A percentile compares a stretch with the other conserved stretches of the same genome.
Evolutionary conservation across 2,888 invertebrate genomes (phyloP).

Genomic region (Plagiodera versicolora): DNA sequence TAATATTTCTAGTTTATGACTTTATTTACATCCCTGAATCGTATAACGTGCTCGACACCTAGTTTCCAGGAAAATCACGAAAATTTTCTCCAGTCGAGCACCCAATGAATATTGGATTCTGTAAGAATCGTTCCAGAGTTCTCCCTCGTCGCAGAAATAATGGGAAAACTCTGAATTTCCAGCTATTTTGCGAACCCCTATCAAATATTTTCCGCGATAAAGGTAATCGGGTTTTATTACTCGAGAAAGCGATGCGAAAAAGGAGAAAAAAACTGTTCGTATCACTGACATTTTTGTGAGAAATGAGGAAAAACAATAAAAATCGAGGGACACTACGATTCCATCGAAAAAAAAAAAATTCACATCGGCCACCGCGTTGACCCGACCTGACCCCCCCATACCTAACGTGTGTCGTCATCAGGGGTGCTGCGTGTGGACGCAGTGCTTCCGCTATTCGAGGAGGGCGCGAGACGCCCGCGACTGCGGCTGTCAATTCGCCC

Average conservation of each 20-base stretch:
- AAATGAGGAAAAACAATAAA: too few relatives aligned
- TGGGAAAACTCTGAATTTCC: background rate
- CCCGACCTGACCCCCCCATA: conserved; percentile 17
- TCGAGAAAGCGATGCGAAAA: background rate
- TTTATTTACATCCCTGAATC: too few relatives aligned
- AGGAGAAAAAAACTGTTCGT: background rate
- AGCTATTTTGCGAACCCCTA: background rate
- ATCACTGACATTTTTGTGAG: too few relatives aligned
- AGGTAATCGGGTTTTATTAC: background rate
- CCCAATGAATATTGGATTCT: background rate
- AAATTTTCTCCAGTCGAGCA: background rate
- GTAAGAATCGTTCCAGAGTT: background rate
- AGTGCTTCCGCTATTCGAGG: conserved; percentile 84
- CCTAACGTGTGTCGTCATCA: conserved; percentile 33
- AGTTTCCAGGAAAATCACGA: background rate
- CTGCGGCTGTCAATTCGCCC: conserved; percentile 88
- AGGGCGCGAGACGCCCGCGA: conserved; percentile 75
- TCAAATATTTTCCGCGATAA: background rate
- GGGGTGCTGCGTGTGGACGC: conserved; percentile 85
- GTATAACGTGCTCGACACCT: too few relatives aligned
- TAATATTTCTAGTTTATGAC: too few relatives aligned
- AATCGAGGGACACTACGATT: too few relatives aligned
- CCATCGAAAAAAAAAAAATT: too few relatives aligned
- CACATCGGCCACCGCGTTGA: conserved; percentile 3
- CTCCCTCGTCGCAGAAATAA: background rate